Base-by-base conservation (phyloP, 2,113 vertebrate species). In the Rhombomys opimus region DNA sequence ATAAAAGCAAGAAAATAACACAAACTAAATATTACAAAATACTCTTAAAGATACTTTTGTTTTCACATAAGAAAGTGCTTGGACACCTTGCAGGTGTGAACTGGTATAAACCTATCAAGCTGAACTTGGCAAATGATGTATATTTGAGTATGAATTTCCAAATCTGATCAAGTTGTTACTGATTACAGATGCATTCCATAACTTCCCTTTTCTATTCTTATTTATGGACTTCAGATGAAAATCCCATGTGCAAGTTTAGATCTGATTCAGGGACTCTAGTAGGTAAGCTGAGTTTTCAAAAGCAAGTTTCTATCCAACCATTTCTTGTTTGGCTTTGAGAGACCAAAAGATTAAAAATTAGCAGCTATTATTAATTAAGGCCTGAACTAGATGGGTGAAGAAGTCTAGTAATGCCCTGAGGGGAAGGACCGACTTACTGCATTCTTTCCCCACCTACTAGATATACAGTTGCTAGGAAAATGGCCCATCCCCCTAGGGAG, bases 261-360 rank as follows among this genome's bases (percentile, higher is more conserved):
- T 52, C 72, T 63, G 12, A 5, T 93, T 61, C 68, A 90, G 9
- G 90, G 46, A 87, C 82, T 92, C 81, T 89, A 68, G 68, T 89
- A 68, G 68, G 91, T 82, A n/a, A 96, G 57, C 68, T 22, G 87
- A 87, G 57, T 57, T 57, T 57, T 57, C 57, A 46, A 90, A 96
- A 97, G 84, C 73, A 54, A 95, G 68, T 70, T 96, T 97, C 78
- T 76, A 89, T 78, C 70, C 89, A 97, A 61, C 57, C 59, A 61
- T 41, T 87, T 89, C 68, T 86, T 77, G 50, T 90, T 93, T 46
- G 46, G 46, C 46, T 46, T 46, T 46, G 46, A 46, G 5, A 46
- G 46, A 46, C 46, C 46, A 46, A 46, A 46, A 46, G 46, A 46
- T 46, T 46, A 46, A 46, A 46, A 46, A 46, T 46, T 46, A 46